Evolutionary conservation across 2,113 vertebrate genomes (phyloP).

Genomic region (Myrmecophaga tridactyla): DNA sequence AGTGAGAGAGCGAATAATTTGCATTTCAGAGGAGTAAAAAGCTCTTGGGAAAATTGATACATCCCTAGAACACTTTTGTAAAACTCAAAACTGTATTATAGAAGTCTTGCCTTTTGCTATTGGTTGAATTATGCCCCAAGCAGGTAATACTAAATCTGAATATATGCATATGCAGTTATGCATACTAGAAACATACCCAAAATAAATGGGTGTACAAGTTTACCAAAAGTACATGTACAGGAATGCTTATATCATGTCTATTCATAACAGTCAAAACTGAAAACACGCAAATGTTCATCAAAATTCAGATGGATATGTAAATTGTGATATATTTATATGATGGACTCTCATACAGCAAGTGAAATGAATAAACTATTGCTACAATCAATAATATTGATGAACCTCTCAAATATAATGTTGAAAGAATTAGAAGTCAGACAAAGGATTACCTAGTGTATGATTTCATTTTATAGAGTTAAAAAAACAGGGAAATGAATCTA

Average conservation of each 20-base stretch:
- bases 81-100: neutral
- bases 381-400: neutral
- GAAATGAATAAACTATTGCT: neutral
- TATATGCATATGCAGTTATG: neutral
- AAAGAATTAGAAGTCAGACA: neutral
- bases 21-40: neutral
- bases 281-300: neutral
- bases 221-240: neutral
- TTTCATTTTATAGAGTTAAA: neutral
- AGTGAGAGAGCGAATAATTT: too few relatives aligned
- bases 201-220: constrained; percentile 19
- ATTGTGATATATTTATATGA: neutral
- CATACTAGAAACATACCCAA: neutral
- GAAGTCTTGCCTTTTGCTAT: neutral
- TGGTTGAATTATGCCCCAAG: neutral
- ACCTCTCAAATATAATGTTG: neutral
- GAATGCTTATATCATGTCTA: neutral
- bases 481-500: neutral
- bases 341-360: neutral
- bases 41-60: neutral
- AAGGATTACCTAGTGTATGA: neutral
- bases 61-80: neutral
- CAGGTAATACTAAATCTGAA: neutral
- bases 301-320: neutral
- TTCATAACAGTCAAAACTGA: neutral